Base-by-base conservation (phyloP, 2,113 vertebrate genomes). In the western clawed frog (Xenopus tropicalis) region DNA sequence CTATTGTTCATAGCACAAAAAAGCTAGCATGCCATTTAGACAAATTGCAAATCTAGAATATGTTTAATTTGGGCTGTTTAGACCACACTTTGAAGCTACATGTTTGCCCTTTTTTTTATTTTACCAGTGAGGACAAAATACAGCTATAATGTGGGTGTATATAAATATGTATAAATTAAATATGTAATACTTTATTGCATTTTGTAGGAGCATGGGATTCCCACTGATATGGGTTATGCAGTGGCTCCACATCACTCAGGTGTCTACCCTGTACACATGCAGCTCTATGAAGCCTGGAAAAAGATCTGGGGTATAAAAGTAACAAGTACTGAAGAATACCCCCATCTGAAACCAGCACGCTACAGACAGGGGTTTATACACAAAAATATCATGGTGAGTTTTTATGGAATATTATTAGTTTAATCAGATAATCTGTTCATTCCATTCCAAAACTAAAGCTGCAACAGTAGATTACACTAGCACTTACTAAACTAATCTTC, bases 321-420 rank as follows among this genome's bases (percentile, higher is more conserved):
- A 81, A 98, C 96, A 80, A 98, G 96, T 88, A 99, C 97, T 0
- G 97, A 99, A 78, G 97, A 99, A 74, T 99, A 98, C 71, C 97
- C 97, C 5, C 97, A 98, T 79, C 88, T 99, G 78, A 99, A 98
- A 81, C 97, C 97, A 1, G 97, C 97, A 1, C 87, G 97, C 43
- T 93, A 97, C 56, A 93, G 97, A 65, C 92, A 91, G 61, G 97
- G 96, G 74, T 98, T 99, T 86, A 90, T 95, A 82, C 95, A 98
- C 87, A 96, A 85, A 82, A 91, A 88, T 82, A 98, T 98, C 80
- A 97, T 96, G 95, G 96, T 98, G 86, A 93, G 88, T 44, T 14
- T 23, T 54, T 54, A 17, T 17, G 19, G 16, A 17, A 17, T 6
- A 9, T 54, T 54, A 48, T 48, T 48, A 37, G 29, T 37, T 37